These are phyloP conservation scores for Leptinotarsa peninsularis DNA, from an alignment of 2,888 invertebrate genomes.

Conservation along the genomic window DNA sequence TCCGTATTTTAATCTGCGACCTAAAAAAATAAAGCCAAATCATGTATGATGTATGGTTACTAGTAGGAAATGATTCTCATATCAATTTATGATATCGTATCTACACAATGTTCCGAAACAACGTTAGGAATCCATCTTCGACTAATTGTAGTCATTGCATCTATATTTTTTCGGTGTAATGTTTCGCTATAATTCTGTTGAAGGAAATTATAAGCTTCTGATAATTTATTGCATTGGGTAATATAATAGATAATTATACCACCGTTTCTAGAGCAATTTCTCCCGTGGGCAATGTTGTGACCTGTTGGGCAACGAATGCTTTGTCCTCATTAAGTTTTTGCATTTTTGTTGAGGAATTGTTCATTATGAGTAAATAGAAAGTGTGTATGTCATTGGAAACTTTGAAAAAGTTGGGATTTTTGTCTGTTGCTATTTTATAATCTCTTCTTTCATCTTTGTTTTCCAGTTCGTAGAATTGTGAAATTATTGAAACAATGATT, in stretches of 20 bases:
- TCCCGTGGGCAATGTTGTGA: slow-evolving; percentile 26
- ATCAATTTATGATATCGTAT: slow-evolving; percentile 27
- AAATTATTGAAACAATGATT: too few relatives aligned
- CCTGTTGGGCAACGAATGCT: slow-evolving; percentile 22
- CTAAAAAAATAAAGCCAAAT: background rate
- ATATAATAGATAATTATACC: slow-evolving; percentile 40
- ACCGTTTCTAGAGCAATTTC: slow-evolving; percentile 28
- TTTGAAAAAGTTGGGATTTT: too few relatives aligned
- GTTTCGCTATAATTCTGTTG: slow-evolving; percentile 41
- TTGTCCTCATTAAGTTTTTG: slow-evolving; percentile 18
- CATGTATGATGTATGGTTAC: too few relatives aligned
- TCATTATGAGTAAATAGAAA: background rate
- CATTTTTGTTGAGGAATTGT: background rate
- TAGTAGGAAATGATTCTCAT: slow-evolving; percentile 15
- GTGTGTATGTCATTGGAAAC: too few relatives aligned
- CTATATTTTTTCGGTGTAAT: slow-evolving; percentile 33
- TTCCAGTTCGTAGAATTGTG: too few relatives aligned
- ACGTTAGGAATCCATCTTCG: slow-evolving; percentile 32
- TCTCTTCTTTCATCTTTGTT: too few relatives aligned
- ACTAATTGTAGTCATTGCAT: slow-evolving; percentile 37
- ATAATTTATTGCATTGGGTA: slow-evolving; percentile 38
- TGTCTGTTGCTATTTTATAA: too few relatives aligned
- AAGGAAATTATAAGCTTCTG: slow-evolving; percentile 39
- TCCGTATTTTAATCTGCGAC: background rate
- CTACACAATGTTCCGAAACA: slow-evolving; percentile 28